Evolutionary conservation across 2,888 invertebrate species (phyloP), one percentile per base, ranked within the genome.

Genomic region (Dioctria linearis): DNA sequence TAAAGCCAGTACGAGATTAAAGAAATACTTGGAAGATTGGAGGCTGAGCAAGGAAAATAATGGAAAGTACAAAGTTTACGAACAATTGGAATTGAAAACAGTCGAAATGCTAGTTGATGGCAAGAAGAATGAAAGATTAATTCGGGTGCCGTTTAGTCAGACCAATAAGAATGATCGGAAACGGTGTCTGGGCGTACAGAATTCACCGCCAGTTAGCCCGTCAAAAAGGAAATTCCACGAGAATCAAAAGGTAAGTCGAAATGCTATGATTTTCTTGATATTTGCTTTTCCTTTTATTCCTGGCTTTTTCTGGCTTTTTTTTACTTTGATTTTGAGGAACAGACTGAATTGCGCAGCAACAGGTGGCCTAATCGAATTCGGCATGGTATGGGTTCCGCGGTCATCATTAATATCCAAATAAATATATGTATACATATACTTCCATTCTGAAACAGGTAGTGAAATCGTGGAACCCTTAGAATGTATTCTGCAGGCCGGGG

Each of bases 201-300:
- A 69, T 43, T 82, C 83, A 51, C 83, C 83, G 11, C 83, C 84
- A 13, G 82, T 82, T 42, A 84, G 84, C 71, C 84, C 84, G 46
- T 82, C 83, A 8, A 83, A 82, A 49, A 75, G 80, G 61, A 82
- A 82, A 79, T 83, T 83, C 49, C 78, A 83, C 71, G 83, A 84
- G 59, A 80, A 83, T 81, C 83, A 83, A 69, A 83, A 83, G 80
- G 84, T 84, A 46, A 61, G 76, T 63, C 9, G 13, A 3, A 43
- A 6, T 49, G 43, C 43, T 49, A 4, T 9, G 25, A 25, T 25
- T 1, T 25, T 0, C 25, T 25, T 25, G 25, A 25, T 25, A 25
- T 25, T 25, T 25, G 25, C 25, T 25, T 25, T 25, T 25, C 25
- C 1, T 25, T 25, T 25, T 25, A 25, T 25, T 25, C 25, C 25